Conservation (phyloP, 2,113 vertebrate genomes). For the Prionailurus bengalensis region DNA sequence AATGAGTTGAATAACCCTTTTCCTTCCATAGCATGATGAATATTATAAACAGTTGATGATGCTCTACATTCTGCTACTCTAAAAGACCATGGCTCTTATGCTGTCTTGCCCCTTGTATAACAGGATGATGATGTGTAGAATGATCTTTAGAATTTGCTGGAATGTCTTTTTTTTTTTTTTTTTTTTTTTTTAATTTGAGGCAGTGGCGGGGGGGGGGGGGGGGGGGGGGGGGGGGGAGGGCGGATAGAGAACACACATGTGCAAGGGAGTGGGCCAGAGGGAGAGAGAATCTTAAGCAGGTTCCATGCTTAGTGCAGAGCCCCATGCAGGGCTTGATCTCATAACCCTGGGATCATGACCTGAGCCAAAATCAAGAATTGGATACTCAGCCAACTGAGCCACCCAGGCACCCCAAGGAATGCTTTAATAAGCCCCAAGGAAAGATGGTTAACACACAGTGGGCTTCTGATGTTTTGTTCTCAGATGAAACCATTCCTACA, state of each 20-base stretch:
- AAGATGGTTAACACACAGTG: slow-evolving; percentile 34
- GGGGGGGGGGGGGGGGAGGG: no score
- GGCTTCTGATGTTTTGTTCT: slow-evolving; percentile 2
- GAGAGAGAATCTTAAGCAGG: no score
- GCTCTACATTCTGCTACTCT: not conserved
- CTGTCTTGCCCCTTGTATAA: not conserved
- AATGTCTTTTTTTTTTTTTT: not conserved
- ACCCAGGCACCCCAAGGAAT: not conserved
- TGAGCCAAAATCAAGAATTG: no score
- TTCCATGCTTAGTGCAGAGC: no score
- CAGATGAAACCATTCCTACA: slow-evolving; percentile 24
- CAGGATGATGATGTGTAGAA: not conserved
- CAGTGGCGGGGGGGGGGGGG: no score
- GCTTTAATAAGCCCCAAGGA: not conserved
- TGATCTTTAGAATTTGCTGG: slow-evolving; percentile 23
- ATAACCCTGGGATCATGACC: no score
- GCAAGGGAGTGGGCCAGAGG: no score
- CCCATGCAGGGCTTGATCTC: no score
- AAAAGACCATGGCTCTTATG: not conserved
- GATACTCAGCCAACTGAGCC: no score
- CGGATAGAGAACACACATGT: no score
- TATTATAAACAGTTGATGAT: not conserved
- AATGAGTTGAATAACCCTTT: not conserved
- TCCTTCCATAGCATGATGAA: not conserved
- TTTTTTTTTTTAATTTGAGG: no score